Percentiles rank a stretch among this genome's conserved stretches.
These are phyloP conservation scores for Diorhabda sublineata DNA, from an alignment of 1,140 invertebrate genomes.

Conservation along the genomic window DNA sequence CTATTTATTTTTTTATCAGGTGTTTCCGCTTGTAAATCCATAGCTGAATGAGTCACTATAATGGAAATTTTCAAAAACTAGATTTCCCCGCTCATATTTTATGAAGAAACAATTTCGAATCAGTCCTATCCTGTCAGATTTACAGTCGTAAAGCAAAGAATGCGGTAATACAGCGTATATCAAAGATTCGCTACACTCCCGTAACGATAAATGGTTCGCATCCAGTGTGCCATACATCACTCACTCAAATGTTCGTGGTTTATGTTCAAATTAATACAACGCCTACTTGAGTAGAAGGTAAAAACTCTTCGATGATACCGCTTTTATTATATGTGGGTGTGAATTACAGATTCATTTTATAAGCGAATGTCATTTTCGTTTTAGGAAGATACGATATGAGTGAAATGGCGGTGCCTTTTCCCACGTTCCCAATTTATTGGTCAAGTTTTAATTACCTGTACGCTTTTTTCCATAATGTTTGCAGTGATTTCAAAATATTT, in stretches of 20 bases:
- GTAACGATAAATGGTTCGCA: slow-evolving; percentile 16
- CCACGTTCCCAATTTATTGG: background rate
- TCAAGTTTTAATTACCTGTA: too few relatives aligned
- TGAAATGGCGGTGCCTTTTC: slow-evolving; percentile 1
- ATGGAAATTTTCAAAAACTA: too few relatives aligned
- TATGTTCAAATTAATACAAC: slow-evolving; percentile 24
- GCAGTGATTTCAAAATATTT: too few relatives aligned
- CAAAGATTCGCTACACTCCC: slow-evolving; percentile 18
- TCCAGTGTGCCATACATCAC: slow-evolving; percentile 17
- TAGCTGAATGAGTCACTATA: too few relatives aligned
- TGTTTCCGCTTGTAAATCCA: too few relatives aligned
- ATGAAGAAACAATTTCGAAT: too few relatives aligned
- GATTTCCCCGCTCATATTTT: too few relatives aligned
- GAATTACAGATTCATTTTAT: slow-evolving; percentile 18
- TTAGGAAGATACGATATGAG: background rate
- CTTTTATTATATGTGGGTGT: slow-evolving; percentile 13
- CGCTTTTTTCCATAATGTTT: too few relatives aligned
- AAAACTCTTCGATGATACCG: slow-evolving; percentile 1
- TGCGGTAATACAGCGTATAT: slow-evolving; percentile 9
- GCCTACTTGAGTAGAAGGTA: slow-evolving; percentile 15
- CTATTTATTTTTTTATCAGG: too few relatives aligned
- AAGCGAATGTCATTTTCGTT: background rate
- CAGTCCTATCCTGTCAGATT: background rate
- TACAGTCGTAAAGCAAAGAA: background rate
- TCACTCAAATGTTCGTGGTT: slow-evolving; percentile 22